These are phyloP conservation scores for Micrasema longulum DNA, from an alignment of 1,140 invertebrate species.

Conservation along the genomic window DNA sequence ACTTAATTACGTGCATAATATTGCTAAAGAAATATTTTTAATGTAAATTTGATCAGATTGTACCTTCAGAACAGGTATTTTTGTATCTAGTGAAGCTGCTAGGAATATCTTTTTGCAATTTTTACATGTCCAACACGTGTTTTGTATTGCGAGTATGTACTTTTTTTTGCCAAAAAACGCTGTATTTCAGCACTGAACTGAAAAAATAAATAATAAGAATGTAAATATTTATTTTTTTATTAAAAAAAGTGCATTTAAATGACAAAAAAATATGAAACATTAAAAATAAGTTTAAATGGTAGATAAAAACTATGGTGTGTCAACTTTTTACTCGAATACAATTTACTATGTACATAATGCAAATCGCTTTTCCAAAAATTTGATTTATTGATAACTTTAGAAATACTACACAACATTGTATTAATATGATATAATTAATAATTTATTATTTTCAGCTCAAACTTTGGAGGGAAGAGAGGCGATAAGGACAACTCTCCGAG, in stretches of 20 bases:
- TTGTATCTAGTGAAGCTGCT: too few relatives aligned
- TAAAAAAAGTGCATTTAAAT: neutral
- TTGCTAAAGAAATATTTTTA: too few relatives aligned
- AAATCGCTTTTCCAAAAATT: neutral
- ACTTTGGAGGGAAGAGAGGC: neutral
- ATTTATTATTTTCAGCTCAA: conserved; percentile 3
- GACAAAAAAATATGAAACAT: neutral
- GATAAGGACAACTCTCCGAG: neutral
- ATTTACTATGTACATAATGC: neutral
- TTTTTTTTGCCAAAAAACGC: too few relatives aligned
- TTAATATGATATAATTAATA: too few relatives aligned
- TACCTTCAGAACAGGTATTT: too few relatives aligned
- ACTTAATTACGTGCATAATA: too few relatives aligned
- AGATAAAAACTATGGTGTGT: neutral
- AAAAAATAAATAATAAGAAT: neutral
- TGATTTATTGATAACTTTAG: too few relatives aligned
- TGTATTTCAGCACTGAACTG: neutral
- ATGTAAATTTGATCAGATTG: too few relatives aligned
- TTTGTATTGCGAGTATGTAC: neutral
- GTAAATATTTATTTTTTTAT: neutral
- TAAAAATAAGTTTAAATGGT: neutral
- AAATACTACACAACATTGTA: too few relatives aligned
- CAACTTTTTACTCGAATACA: neutral
- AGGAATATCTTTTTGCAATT: too few relatives aligned
- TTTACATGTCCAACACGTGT: neutral